A percentile compares a stretch with the other conserved stretches of the same genome.
phyloP scores from a whole-genome alignment of 2,888 invertebrate species.

The Slavum lentiscoides region DNA sequence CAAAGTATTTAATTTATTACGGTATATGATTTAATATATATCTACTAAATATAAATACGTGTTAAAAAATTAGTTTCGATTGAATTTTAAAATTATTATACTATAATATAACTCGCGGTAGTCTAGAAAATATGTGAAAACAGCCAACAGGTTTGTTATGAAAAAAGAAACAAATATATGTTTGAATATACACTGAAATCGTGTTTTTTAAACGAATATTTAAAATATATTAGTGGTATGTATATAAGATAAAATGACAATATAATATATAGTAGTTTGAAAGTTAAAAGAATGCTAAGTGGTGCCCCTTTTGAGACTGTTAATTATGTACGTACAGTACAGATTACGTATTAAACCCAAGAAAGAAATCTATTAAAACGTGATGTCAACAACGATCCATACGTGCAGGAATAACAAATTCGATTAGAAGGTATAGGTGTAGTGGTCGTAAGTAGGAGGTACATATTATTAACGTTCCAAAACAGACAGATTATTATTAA shows the following conservation, averaged over 20 bases:
- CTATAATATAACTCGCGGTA: not conserved
- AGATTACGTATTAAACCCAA: slow-evolving; percentile 23
- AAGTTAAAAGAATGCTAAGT: slow-evolving; percentile 21
- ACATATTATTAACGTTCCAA: slow-evolving; percentile 2
- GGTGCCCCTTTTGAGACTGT: slow-evolving; percentile 22
- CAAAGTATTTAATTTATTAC: not conserved
- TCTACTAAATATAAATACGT: not conserved
- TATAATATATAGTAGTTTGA: slow-evolving; percentile 13
- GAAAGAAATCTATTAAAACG: slow-evolving; percentile 26
- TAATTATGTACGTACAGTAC: slow-evolving; percentile 13
- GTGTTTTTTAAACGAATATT: not conserved
- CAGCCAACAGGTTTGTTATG: slow-evolving; percentile 5
- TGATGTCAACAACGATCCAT: slow-evolving; percentile 3
- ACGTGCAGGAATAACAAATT: slow-evolving; percentile 35
- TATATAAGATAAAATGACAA: not conserved
- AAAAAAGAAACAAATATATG: not conserved
- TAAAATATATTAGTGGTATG: slow-evolving; percentile 8
- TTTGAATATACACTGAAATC: not conserved
- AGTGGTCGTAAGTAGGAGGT: too few relatives aligned
- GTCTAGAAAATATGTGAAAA: slow-evolving; percentile 2
- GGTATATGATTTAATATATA: not conserved
- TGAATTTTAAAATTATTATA: slow-evolving; percentile 2
- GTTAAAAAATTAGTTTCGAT: not conserved
- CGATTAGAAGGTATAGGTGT: too few relatives aligned
- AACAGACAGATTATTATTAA: slow-evolving; percentile 8